Conservation (phyloP, 2,888 invertebrate genomes). For the Plagodis dolabraria region DNA sequence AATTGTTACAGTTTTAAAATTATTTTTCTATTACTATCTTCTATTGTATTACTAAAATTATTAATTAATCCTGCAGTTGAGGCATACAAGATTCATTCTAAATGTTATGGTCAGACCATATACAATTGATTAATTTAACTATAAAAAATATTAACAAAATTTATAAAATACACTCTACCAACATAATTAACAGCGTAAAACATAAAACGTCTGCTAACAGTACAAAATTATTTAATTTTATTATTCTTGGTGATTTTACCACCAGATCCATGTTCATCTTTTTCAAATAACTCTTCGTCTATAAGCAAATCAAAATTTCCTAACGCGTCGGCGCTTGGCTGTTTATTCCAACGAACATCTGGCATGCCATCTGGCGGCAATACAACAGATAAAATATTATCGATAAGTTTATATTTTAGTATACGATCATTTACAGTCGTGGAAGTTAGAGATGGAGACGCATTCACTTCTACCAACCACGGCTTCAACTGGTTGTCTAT, state of each 20-base stretch:
- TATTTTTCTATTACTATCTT: too few species aligned
- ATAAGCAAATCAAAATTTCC: constrained; percentile 93
- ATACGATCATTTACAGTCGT: constrained; percentile 97
- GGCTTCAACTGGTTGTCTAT: constrained; percentile 97
- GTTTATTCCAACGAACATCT: constrained; percentile 95
- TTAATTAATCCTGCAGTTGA: too few species aligned
- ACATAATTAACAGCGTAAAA: too few species aligned
- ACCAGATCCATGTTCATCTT: constrained; percentile 79
- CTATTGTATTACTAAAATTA: too few species aligned
- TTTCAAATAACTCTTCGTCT: constrained; percentile 91
- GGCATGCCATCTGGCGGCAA: constrained; percentile 95
- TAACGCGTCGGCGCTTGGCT: constrained; percentile 89
- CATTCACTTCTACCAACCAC: constrained; percentile 98
- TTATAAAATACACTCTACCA: too few species aligned
- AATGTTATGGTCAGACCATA: too few species aligned
- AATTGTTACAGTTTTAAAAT: too few species aligned
- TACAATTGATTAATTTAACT: too few species aligned
- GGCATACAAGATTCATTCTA: too few species aligned
- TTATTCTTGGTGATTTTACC: constrained; percentile 49
- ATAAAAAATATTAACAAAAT: too few species aligned
- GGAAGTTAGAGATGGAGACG: constrained; percentile 96
- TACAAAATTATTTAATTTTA: constrained; percentile 43
- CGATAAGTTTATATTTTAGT: constrained; percentile 96
- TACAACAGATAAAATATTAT: constrained; percentile 95
- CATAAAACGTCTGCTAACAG: neutral